Conservation (phyloP, 30 jellyfish, hydroid and myxozoan species). For the Nemopilema nomurai region DNA sequence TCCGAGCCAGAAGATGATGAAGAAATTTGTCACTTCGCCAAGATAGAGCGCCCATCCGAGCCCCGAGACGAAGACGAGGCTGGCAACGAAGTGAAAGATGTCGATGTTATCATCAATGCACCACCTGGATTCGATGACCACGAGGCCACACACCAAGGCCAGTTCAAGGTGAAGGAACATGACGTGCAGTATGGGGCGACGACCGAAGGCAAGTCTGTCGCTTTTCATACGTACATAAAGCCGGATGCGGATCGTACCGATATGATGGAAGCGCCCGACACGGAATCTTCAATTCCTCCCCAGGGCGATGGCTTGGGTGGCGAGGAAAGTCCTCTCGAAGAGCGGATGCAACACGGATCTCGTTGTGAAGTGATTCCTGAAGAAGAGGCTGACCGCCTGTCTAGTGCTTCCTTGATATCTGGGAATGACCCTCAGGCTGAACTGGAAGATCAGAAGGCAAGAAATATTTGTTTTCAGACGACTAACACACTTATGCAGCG, state of each 20-base stretch:
- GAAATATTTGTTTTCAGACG: not conserved
- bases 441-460: not conserved
- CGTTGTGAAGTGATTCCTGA: not conserved
- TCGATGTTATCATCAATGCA: constrained; percentile 24
- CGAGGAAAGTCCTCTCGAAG: not conserved
- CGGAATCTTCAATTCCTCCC: no score
- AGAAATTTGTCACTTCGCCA: constrained; percentile 55
- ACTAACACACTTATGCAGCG: not conserved
- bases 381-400: not conserved
- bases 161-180: constrained; percentile 36
- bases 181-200: constrained; percentile 63
- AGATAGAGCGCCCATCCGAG: constrained; percentile 53
- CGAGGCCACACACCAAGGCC: constrained; percentile 34
- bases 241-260: not conserved
- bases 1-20: constrained; percentile 38
- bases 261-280: not conserved
- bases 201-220: constrained; percentile 46
- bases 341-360: not conserved
- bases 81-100: not conserved
- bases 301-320: no score
- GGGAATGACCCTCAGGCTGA: not conserved
- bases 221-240: constrained; percentile 27
- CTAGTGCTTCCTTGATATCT: not conserved
- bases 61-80: not conserved
- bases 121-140: constrained; percentile 47